Conservation (phyloP, 2,113 vertebrate species). For the Circaetus gallicus region DNA sequence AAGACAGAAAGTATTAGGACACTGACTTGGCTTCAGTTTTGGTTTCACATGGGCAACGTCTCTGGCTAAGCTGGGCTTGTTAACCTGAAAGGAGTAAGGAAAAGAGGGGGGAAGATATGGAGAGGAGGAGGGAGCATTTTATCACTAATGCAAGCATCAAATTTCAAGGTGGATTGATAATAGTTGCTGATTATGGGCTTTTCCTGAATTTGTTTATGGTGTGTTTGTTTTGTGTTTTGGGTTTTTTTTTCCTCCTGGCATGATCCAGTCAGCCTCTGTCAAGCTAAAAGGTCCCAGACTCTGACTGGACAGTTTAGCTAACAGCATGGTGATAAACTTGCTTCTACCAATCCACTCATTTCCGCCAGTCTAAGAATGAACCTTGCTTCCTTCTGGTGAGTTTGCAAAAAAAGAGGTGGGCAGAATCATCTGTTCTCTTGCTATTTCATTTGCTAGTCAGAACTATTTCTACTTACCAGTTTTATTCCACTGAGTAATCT, state of each 20-base stretch:
- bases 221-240: not conserved
- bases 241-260: rapidly evolving
- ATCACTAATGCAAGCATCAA: not conserved
- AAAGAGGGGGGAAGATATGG: not conserved
- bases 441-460: not conserved
- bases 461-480: not conserved
- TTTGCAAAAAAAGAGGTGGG: not conserved
- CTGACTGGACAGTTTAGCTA: not conserved
- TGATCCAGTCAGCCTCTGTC: not conserved
- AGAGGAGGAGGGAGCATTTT: not conserved
- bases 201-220: not conserved
- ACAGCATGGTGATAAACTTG: not conserved
- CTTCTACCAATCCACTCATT: not conserved
- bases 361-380: not conserved
- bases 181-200: not conserved
- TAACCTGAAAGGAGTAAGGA: not conserved
- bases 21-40: not conserved
- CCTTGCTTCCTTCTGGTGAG: not conserved
- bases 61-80: not conserved
- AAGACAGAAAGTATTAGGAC: not conserved
- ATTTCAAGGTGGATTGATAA: not conserved
- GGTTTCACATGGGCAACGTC: not conserved
- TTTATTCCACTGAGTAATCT: not conserved
- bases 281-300: not conserved
- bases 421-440: not conserved